Evolutionary conservation across 1,140 invertebrate species (phyloP).

Genomic region (Polyergus mexicanus): DNA sequence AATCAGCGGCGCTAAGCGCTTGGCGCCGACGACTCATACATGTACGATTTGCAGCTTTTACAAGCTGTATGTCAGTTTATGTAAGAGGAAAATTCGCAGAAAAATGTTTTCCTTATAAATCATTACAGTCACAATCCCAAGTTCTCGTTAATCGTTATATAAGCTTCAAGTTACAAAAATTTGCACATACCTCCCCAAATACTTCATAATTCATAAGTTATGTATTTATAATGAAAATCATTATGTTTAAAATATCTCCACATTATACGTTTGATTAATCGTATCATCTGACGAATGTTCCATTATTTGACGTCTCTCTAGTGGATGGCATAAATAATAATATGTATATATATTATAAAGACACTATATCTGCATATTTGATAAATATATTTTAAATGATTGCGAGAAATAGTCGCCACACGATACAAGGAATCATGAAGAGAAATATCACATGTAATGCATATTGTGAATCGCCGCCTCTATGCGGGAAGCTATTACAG

Average conservation of each 20-base stretch:
- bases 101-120: not conserved
- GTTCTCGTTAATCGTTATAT: not conserved
- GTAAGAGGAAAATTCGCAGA: not conserved
- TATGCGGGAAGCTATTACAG: slow-evolving; percentile 1
- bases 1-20: slow-evolving; percentile 67
- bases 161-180: not conserved
- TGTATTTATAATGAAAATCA: not conserved
- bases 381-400: not conserved
- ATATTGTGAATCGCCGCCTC: not conserved
- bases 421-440: not conserved
- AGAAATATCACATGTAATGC: not conserved
- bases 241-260: not conserved
- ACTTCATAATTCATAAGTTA: not conserved
- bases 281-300: not conserved
- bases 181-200: not conserved
- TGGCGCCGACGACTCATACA: slow-evolving; percentile 43
- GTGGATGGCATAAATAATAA: not conserved
- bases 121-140: not conserved
- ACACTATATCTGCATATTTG: not conserved
- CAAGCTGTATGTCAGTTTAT: not conserved
- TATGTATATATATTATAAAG: too few species aligned
- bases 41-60: not conserved
- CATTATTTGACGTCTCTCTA: not conserved
- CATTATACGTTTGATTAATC: not conserved
- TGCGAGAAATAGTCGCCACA: not conserved